Evolutionary conservation across 1,140 invertebrate genomes (phyloP), one percentile per base, ranked within the genome.

Genomic region (Euborellia annulipes): DNA sequence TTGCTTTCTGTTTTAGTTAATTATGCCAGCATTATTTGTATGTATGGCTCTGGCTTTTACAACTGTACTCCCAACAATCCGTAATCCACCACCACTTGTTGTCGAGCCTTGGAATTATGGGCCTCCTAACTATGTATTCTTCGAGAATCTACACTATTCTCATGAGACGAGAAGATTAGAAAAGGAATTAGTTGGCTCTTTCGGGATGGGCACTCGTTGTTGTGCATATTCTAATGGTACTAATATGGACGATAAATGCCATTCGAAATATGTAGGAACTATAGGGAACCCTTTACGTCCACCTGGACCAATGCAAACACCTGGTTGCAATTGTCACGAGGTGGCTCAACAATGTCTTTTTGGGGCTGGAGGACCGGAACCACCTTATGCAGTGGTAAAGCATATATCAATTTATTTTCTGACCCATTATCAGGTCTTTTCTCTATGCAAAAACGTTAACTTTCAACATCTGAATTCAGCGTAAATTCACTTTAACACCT

Each of bases 11-110:
- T 48, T 50, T 20, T 41, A 55, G 54, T 39, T 55, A 23, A 42
- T 56, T 7, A 38, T 58, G 16, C 56, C 56, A 4, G 54, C 54
- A 9, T 14, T 56, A n/a, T 55, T 58, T 49, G 56, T 58, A 9
- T 55, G 52, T 41, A 34, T 56, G 37, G 49, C 52, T 14, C 36
- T 56, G 4, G 32, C 47, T 4, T 51, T 55, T n/a, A 52, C 52
- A 13, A 49, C 51, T 2, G 46, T 58, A 9, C 42, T 55, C 19
- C 56, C 56, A 9, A 36, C 41, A n/a, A 36, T 56, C 14, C 14
- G 40, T 30, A 49, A 54, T 32, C 41, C 50, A 21, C 54, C 54
- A 19, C 36, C 53, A 2, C 44, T 56, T 3, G 23, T 32, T 16
- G 11, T 58, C 4, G 32, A 27, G 2, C 56, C 56, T 1, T 56